phyloP scores from a whole-genome alignment of 1,140 invertebrate genomes.

The Spodoptera frugiperda region DNA sequence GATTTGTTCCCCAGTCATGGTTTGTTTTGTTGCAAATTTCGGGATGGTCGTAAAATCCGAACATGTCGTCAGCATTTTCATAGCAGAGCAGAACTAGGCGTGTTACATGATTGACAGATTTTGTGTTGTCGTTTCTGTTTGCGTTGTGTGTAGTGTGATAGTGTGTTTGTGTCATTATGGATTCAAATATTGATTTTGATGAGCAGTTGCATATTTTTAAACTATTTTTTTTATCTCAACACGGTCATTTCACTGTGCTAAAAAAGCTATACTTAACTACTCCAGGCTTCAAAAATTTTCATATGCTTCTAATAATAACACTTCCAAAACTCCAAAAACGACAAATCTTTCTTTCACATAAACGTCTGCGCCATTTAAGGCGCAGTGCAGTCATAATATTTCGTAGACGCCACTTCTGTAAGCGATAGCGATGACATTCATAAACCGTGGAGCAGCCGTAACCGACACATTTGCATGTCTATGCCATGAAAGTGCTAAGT shows the following conservation, averaged over 20 bases:
- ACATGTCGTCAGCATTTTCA: conserved; percentile 40
- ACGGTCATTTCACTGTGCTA: too few relatives aligned
- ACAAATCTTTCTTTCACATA: background rate
- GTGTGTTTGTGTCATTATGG: background rate
- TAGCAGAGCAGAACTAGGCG: background rate
- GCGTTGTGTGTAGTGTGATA: background rate
- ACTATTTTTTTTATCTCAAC: background rate
- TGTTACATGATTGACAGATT: conserved; percentile 32
- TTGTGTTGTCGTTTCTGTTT: background rate
- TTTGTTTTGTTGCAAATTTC: conserved; percentile 47
- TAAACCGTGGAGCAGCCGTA: conserved; percentile 15
- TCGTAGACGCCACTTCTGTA: background rate
- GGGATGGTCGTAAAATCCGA: conserved; percentile 12
- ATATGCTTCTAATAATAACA: too few relatives aligned
- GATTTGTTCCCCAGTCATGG: conserved; percentile 36
- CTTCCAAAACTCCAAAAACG: background rate
- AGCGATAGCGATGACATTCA: conserved; percentile 28
- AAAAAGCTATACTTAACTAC: too few relatives aligned
- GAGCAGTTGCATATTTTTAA: background rate
- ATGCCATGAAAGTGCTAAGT: conserved; percentile 31
- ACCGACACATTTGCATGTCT: conserved; percentile 33
- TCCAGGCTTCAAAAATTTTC: too few relatives aligned
- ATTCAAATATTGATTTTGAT: background rate
- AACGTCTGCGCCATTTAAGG: background rate
- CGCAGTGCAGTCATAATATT: conserved; percentile 36